These are phyloP conservation scores for Steinernema scapterisci DNA, from an alignment of 2,888 invertebrate genomes.

Conservation along the genomic window DNA sequence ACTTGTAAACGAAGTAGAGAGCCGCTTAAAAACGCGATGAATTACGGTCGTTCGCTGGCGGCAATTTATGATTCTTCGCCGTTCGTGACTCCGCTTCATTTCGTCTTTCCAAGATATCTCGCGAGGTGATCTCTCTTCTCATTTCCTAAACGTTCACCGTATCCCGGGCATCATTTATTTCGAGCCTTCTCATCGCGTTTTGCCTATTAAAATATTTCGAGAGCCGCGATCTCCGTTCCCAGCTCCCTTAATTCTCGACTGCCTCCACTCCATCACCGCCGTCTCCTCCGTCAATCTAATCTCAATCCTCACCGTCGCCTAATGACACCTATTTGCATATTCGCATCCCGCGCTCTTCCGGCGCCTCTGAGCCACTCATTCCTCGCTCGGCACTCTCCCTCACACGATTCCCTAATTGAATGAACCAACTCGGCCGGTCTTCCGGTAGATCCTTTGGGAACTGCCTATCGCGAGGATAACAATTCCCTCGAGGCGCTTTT, in stretches of 20 bases:
- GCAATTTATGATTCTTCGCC: conserved; percentile 13
- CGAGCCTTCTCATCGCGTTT: neutral
- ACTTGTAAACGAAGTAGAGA: conserved; percentile 2
- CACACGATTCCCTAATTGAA: neutral
- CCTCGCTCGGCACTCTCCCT: neutral
- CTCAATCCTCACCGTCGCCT: conserved; percentile 17
- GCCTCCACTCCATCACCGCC: conserved; percentile 18
- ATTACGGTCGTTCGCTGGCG: neutral
- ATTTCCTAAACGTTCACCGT: neutral
- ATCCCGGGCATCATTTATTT: conserved; percentile 4
- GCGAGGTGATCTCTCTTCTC: neutral
- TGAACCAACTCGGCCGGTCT: conserved; percentile 3
- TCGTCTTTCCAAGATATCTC: neutral
- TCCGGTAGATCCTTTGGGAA: neutral
- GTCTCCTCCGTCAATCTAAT: conserved; percentile 15
- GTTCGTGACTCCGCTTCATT: neutral
- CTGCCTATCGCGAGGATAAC: neutral
- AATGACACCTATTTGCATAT: conserved; percentile 31
- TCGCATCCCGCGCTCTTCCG: neutral
- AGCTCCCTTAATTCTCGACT: neutral
- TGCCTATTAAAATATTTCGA: neutral
- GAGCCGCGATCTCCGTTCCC: neutral
- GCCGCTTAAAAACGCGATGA: conserved; percentile 3
- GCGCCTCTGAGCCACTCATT: neutral
- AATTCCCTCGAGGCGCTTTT: conserved; percentile 14